Percentiles rank a stretch among this genome's conserved stretches.
These are phyloP conservation scores for Papilio dardanus DNA, from an alignment of 1,140 invertebrate species.

Conservation along the genomic window DNA sequence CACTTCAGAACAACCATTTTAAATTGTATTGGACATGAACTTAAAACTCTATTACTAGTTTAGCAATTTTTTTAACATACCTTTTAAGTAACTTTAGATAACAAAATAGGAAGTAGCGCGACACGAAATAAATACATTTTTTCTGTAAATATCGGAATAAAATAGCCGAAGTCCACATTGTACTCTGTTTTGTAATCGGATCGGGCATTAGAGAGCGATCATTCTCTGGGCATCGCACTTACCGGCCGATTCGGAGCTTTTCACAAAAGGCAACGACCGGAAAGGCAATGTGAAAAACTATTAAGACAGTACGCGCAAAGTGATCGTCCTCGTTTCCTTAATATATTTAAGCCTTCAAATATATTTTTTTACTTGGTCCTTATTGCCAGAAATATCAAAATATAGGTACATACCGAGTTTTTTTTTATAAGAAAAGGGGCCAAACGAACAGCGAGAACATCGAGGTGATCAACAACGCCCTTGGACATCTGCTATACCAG, in stretches of 20 bases:
- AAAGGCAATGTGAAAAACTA: constrained; percentile 46
- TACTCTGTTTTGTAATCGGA: constrained; percentile 47
- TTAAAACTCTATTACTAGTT: too few relatives aligned
- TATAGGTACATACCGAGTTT: too few relatives aligned
- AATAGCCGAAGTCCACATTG: constrained; percentile 49
- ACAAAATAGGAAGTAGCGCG: neutral
- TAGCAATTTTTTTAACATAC: too few relatives aligned
- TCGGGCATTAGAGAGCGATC: constrained; percentile 56
- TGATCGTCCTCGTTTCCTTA: constrained; percentile 36
- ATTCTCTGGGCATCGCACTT: constrained; percentile 57
- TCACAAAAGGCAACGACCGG: constrained; percentile 44
- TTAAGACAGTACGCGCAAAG: constrained; percentile 43
- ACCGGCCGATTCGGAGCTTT: constrained; percentile 46
- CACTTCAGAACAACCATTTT: too few relatives aligned
- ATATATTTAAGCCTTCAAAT: constrained; percentile 4
- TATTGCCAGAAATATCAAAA: too few relatives aligned
- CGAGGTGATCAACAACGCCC: too few relatives aligned
- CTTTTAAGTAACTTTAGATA: neutral
- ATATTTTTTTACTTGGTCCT: neutral
- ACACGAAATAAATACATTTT: neutral
- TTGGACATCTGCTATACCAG: too few relatives aligned
- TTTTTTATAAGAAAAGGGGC: too few relatives aligned
- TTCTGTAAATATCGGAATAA: constrained; percentile 47
- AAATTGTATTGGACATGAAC: too few relatives aligned
- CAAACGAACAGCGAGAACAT: too few relatives aligned